Conservation (phyloP, 2,797 vertebrate genomes). For the Brachymystax lenok region DNA sequence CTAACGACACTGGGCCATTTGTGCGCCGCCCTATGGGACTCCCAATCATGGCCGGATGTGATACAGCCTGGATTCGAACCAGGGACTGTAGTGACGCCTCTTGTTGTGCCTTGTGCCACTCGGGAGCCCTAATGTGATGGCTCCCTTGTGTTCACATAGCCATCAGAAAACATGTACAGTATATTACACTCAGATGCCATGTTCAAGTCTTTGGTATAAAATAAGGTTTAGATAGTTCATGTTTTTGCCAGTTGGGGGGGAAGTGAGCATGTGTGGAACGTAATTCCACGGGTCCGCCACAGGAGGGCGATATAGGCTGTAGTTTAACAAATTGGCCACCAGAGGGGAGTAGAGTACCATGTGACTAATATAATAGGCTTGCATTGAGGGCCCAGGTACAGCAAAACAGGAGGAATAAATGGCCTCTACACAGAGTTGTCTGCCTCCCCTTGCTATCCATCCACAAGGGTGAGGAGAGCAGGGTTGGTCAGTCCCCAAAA, state of each 20-base stretch:
- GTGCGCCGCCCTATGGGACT: too few species aligned
- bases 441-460: background rate
- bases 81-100: too few species aligned
- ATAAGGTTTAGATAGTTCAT: conserved; percentile 28
- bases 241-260: conserved; percentile 44
- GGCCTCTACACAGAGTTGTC: background rate
- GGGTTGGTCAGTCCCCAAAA: conserved; percentile 9
- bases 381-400: conserved; percentile 36
- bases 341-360: conserved; percentile 59
- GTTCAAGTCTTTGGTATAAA: conserved; percentile 55
- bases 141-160: too few species aligned
- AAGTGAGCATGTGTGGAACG: conserved; percentile 6
- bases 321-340: conserved; percentile 46
- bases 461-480: conserved; percentile 35
- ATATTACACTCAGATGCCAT: background rate
- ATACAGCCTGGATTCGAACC: too few species aligned
- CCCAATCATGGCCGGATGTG: too few species aligned
- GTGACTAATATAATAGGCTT: conserved; percentile 20
- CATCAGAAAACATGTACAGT: background rate
- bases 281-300: background rate
- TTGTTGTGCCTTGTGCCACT: too few species aligned
- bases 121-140: too few species aligned
- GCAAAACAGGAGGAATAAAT: conserved; percentile 27
- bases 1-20: too few species aligned
- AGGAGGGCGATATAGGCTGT: conserved; percentile 5